phyloP scores from a whole-genome alignment of 2,888 invertebrate species.

The Abrostola triplasia region DNA sequence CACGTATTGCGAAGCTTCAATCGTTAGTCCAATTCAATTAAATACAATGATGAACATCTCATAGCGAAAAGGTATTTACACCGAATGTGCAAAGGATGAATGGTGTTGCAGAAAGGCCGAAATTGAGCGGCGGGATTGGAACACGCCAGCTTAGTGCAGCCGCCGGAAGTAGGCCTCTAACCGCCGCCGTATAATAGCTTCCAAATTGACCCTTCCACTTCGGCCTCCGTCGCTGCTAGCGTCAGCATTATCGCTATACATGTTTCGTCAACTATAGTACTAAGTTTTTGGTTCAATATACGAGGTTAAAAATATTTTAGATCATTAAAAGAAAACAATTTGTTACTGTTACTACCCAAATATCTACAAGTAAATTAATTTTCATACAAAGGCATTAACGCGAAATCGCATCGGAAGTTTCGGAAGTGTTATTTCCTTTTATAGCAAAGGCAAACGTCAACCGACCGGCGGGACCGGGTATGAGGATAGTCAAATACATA shows the following conservation, averaged over 20 bases:
- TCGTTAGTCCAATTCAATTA: constrained; percentile 9
- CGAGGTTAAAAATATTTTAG: constrained; percentile 2
- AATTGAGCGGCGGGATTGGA: constrained; percentile 84
- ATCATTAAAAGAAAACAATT: constrained; percentile 47
- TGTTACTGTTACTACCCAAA: constrained; percentile 53
- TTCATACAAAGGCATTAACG: constrained; percentile 73
- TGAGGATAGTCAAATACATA: constrained; percentile 85
- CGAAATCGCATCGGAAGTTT: constrained; percentile 79
- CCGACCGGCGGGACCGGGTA: constrained; percentile 73
- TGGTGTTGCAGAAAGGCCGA: constrained; percentile 79
- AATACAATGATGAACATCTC: constrained; percentile 44
- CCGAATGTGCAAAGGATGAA: constrained; percentile 72
- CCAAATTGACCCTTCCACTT: constrained; percentile 85
- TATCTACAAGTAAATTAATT: constrained; percentile 72
- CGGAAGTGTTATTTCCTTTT: constrained; percentile 84
- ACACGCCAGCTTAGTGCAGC: constrained; percentile 86
- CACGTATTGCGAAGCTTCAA: constrained; percentile 15
- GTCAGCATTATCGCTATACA: constrained; percentile 66
- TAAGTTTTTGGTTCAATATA: constrained; percentile 10
- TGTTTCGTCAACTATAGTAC: constrained; percentile 33
- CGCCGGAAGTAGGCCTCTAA: constrained; percentile 87
- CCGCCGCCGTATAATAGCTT: constrained; percentile 86
- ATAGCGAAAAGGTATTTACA: constrained; percentile 62
- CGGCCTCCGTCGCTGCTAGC: constrained; percentile 67
- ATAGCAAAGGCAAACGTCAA: constrained; percentile 81